Evolutionary conservation across 2,797 vertebrate species (phyloP).

Genomic region (Miichthys miiuy): DNA sequence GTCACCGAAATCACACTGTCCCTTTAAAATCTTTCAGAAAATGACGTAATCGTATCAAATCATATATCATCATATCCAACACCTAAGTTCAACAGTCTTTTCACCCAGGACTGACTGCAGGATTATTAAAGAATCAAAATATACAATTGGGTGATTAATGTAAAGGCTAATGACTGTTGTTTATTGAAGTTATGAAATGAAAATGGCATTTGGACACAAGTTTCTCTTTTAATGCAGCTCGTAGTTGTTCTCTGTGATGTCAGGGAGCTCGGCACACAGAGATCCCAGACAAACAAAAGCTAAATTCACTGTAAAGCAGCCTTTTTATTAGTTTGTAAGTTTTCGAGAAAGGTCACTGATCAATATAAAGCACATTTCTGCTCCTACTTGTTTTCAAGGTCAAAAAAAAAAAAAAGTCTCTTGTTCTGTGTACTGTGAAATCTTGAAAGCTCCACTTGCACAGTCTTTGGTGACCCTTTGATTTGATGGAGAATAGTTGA

Average conservation of each 20-base stretch:
- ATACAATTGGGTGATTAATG: too few relatives aligned
- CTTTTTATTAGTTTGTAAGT: constrained; percentile 2
- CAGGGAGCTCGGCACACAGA: neutral
- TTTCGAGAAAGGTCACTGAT: constrained; percentile 3
- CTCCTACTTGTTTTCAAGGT: neutral
- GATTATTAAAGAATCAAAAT: too few relatives aligned
- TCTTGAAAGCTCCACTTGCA: neutral
- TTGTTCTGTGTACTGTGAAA: neutral
- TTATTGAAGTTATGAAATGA: too few relatives aligned
- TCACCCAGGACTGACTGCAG: neutral
- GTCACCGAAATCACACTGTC: too few relatives aligned
- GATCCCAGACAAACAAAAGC: neutral
- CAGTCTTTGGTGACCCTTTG: neutral
- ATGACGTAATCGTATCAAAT: too few relatives aligned
- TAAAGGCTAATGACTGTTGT: too few relatives aligned
- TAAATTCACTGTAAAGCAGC: neutral
- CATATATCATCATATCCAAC: neutral
- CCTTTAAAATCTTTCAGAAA: too few relatives aligned
- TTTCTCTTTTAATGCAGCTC: neutral
- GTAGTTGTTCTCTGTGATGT: neutral
- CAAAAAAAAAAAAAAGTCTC: too few relatives aligned
- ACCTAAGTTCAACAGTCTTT: neutral
- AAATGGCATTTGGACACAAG: neutral
- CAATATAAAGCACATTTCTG: constrained; percentile 16
- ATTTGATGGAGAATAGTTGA: neutral